Percentiles rank a stretch among this genome's conserved stretches.
Conservation (phyloP, 2,888 invertebrate species). For the Tortrix viridana region DNA sequence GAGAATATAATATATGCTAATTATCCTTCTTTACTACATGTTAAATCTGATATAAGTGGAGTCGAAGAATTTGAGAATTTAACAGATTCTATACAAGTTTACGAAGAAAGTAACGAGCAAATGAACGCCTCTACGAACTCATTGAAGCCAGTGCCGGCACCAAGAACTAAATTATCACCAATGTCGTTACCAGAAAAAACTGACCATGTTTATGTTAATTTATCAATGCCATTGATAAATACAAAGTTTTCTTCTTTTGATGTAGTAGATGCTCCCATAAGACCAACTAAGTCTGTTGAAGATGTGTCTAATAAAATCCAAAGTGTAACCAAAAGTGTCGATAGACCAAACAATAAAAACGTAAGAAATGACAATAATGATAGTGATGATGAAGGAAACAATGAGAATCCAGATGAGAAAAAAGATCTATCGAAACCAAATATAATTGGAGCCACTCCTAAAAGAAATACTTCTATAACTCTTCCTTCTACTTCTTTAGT, state of each 20-base stretch:
- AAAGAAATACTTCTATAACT: slow-evolving; percentile 62
- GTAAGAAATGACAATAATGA: slow-evolving; percentile 45
- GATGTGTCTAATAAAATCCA: slow-evolving; percentile 56
- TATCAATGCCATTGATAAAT: slow-evolving; percentile 79
- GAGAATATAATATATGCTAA: slow-evolving; percentile 73
- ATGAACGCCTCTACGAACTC: slow-evolving; percentile 72
- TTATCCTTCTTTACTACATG: slow-evolving; percentile 66
- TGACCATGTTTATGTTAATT: slow-evolving; percentile 84
- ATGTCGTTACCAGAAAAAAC: slow-evolving; percentile 67
- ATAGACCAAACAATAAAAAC: slow-evolving; percentile 45
- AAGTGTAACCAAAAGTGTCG: slow-evolving; percentile 40
- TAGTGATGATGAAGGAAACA: slow-evolving; percentile 46
- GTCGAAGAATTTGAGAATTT: slow-evolving; percentile 85
- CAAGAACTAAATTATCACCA: slow-evolving; percentile 77
- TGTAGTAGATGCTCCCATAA: slow-evolving; percentile 66
- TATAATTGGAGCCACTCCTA: slow-evolving; percentile 77
- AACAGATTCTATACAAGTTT: slow-evolving; percentile 87
- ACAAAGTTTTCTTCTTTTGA: slow-evolving; percentile 61
- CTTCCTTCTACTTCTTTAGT: slow-evolving; percentile 77
- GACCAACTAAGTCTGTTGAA: slow-evolving; percentile 69
- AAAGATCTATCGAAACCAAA: slow-evolving; percentile 65
- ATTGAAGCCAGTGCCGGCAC: slow-evolving; percentile 85
- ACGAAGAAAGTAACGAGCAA: slow-evolving; percentile 75
- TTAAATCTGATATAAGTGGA: slow-evolving; percentile 70
- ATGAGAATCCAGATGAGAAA: slow-evolving; percentile 42